Conservation (phyloP, 2,888 invertebrate genomes). For the Unio delphinus region DNA sequence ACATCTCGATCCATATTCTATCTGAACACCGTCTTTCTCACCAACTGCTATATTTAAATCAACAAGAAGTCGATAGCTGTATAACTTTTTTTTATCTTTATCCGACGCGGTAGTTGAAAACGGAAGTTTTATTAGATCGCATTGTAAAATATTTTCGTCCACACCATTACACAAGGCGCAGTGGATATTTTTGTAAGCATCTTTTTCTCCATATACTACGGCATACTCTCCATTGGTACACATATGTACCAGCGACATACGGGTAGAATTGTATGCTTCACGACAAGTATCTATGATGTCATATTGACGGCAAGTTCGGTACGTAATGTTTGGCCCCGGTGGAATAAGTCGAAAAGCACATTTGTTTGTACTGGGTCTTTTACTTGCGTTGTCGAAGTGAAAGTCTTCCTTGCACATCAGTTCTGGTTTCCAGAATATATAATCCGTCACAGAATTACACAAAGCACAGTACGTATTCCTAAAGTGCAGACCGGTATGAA, state of each 20-base stretch:
- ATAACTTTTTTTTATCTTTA: slow-evolving; percentile 2
- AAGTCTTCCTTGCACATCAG: slow-evolving; percentile 11
- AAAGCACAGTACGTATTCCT: slow-evolving; percentile 44
- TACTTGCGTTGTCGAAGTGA: not conserved
- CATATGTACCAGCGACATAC: not conserved
- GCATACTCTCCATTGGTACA: slow-evolving; percentile 13
- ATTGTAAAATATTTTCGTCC: not conserved
- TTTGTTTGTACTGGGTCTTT: not conserved
- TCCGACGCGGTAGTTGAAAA: not conserved
- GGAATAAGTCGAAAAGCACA: slow-evolving; percentile 8
- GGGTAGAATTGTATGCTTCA: not conserved
- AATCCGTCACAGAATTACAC: slow-evolving; percentile 24
- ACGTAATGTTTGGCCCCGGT: slow-evolving; percentile 1
- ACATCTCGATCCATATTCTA: slow-evolving; percentile 12
- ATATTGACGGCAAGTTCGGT: slow-evolving; percentile 6
- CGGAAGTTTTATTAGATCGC: slow-evolving; percentile 2
- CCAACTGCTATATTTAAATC: slow-evolving; percentile 13
- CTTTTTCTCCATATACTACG: slow-evolving; percentile 5
- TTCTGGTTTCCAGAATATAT: slow-evolving; percentile 20
- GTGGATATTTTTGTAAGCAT: slow-evolving; percentile 43
- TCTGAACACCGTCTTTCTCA: not conserved
- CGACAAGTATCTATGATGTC: slow-evolving; percentile 8
- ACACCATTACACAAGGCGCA: slow-evolving; percentile 55
- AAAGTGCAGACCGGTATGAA: slow-evolving; percentile 25
- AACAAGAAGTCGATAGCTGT: slow-evolving; percentile 17